Evolutionary conservation across 2,797 vertebrate species (phyloP).

Genomic region (Thamnophis elegans): DNA sequence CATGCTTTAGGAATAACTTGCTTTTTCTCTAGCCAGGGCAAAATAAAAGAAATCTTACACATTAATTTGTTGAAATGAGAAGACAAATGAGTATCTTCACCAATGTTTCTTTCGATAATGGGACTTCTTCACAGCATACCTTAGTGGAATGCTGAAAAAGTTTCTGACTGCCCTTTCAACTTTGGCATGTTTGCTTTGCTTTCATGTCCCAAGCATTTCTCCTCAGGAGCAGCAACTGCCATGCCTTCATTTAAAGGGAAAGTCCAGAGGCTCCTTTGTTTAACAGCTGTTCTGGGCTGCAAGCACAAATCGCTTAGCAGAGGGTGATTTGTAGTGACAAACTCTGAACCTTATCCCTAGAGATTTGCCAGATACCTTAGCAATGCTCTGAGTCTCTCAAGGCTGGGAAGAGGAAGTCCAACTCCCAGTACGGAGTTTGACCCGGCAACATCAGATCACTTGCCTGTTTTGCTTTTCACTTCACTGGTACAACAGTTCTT

Average conservation of each 20-base stretch:
- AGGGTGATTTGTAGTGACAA: conserved; percentile 76
- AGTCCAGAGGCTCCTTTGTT: conserved; percentile 64
- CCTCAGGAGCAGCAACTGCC: conserved; percentile 56
- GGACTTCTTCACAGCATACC: neutral
- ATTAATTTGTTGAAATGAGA: neutral
- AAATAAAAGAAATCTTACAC: neutral
- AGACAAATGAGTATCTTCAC: neutral
- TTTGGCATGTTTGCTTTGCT: conserved; percentile 66
- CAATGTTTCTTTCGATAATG: neutral
- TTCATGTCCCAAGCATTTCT: conserved; percentile 64
- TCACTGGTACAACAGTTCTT: conserved; percentile 4
- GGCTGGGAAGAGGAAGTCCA: conserved; percentile 54
- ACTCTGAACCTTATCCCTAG: conserved; percentile 66
- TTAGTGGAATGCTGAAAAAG: neutral
- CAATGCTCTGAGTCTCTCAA: conserved; percentile 62
- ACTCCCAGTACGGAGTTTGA: conserved; percentile 56
- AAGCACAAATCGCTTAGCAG: conserved; percentile 65
- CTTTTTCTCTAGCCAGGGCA: neutral
- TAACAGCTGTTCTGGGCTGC: conserved; percentile 72
- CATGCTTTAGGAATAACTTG: neutral
- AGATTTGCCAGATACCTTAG: conserved; percentile 71
- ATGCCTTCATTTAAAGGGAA: conserved; percentile 58
- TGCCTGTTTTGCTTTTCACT: conserved; percentile 38
- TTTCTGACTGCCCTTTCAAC: conserved; percentile 64
- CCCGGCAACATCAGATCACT: conserved; percentile 58